phyloP scores from a whole-genome alignment of 2,113 vertebrate genomes.

The Pristiophorus japonicus region DNA sequence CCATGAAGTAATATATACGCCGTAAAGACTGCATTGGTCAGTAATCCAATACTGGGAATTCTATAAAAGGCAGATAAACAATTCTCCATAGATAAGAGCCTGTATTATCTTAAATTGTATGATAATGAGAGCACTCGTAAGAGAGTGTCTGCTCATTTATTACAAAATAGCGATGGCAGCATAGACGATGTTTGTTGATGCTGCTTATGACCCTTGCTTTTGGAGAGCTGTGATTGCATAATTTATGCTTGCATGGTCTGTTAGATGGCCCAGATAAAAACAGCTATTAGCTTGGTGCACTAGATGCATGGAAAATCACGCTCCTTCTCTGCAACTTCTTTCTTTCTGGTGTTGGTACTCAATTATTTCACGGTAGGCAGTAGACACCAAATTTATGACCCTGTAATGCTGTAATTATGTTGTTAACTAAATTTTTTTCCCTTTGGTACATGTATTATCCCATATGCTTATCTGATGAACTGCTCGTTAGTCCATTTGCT shows the following conservation, averaged over 20 bases:
- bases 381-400: not conserved
- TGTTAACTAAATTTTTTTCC: not conserved
- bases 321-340: not conserved
- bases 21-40: no score
- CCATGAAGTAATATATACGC: not conserved
- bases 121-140: not conserved
- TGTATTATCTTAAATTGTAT: not conserved
- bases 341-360: not conserved
- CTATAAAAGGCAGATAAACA: not conserved
- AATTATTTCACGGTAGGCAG: not conserved
- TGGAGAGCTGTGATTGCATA: not conserved
- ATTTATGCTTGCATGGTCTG: not conserved
- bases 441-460: not conserved
- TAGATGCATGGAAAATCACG: not conserved
- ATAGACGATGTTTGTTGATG: no score
- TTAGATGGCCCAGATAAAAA: not conserved
- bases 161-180: not conserved
- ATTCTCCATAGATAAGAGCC: not conserved
- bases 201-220: not conserved
- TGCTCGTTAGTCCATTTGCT: not conserved
- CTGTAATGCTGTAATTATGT: not conserved
- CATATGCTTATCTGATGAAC: not conserved
- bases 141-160: not conserved
- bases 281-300: not conserved
- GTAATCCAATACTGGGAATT: not conserved